Evolutionary conservation across 1,140 invertebrate species (phyloP), one percentile per base, ranked within the genome.

Genomic region (Melanaphis sacchari): DNA sequence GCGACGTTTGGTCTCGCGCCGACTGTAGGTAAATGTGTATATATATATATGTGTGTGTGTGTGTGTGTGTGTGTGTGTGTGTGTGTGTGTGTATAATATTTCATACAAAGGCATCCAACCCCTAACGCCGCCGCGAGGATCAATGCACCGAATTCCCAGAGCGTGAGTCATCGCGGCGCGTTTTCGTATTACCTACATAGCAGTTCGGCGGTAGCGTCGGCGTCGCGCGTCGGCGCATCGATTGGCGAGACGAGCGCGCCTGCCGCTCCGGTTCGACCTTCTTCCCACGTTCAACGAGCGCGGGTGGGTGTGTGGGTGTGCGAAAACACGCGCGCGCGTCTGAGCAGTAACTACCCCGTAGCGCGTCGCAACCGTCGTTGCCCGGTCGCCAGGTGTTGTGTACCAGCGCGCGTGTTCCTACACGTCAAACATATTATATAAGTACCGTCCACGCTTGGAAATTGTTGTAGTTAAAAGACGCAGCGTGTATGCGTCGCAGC

Each of bases 181-280:
- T 36, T 76, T 52, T 31, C 49, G 87, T 66, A n/a, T n/a, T 59
- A n/a, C 31, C n/a, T n/a, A n/a, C n/a, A 36, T 1, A 18, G 43
- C 15, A 38, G 7, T 82, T 82, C 38, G 36, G 66, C 40, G 22
- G 59, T n/a, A 49, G 85, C 21, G 43, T 24, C 41, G 88, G n/a
- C 40, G 31, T 66, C 26, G 49, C 76, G n/a, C 40, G 31, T 66
- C 36, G 49, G 88, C 46, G 94, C 93, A 66, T 92, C 90, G 84
- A 89, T 89, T 90, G 93, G 82, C 93, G 85, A 66, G 84, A 94
- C 90, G 52, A 36, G 82, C 81, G 76, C 89, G 46, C 93, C 85
- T 82, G 85, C 87, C 59, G 90, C 84, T 87, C 26, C 36, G 38
- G 49, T 41, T 93, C 85, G 85, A 49, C 46, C 76, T 87, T 93